phyloP scores from a whole-genome alignment of 2,888 invertebrate genomes.

The Carpatolechia fugitivella region DNA sequence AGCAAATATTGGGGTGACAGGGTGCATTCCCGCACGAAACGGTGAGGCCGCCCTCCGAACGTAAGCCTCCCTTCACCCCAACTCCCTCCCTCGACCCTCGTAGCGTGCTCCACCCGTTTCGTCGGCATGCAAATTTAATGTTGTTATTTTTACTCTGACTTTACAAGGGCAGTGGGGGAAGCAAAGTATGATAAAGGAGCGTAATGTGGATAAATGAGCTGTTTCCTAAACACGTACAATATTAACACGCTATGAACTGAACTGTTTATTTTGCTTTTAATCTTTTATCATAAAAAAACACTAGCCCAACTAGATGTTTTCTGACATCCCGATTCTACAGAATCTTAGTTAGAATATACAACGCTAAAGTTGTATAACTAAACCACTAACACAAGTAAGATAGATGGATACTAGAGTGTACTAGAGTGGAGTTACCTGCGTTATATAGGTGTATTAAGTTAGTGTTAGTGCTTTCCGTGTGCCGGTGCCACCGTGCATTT shows the following conservation, averaged over 20 bases:
- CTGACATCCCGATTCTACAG: too few relatives aligned
- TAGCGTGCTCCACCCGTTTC: slow-evolving; percentile 51
- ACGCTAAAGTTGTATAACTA: too few relatives aligned
- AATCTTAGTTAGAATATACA: too few relatives aligned
- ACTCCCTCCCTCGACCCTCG: slow-evolving; percentile 25
- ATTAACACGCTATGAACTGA: slow-evolving; percentile 18
- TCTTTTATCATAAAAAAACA: too few relatives aligned
- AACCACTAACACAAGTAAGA: background rate
- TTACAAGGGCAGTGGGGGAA: slow-evolving; percentile 72
- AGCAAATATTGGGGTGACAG: slow-evolving; percentile 48
- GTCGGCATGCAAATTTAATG: slow-evolving; percentile 73
- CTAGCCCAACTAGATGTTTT: too few relatives aligned
- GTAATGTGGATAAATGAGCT: slow-evolving; percentile 35
- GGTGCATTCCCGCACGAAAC: slow-evolving; percentile 65
- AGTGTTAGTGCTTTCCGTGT: slow-evolving; percentile 11
- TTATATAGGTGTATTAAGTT: background rate
- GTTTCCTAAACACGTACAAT: slow-evolving; percentile 30
- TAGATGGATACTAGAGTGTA: too few relatives aligned
- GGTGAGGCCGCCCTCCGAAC: slow-evolving; percentile 37
- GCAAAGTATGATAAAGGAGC: slow-evolving; percentile 54
- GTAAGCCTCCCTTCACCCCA: slow-evolving; percentile 36
- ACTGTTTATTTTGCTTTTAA: too few relatives aligned
- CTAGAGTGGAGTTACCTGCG: too few relatives aligned
- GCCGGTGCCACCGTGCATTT: slow-evolving; percentile 48
- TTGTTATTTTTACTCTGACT: slow-evolving; percentile 69